Conservation (phyloP, 1,140 invertebrate genomes). For the Drosophila melanogaster region DNA sequence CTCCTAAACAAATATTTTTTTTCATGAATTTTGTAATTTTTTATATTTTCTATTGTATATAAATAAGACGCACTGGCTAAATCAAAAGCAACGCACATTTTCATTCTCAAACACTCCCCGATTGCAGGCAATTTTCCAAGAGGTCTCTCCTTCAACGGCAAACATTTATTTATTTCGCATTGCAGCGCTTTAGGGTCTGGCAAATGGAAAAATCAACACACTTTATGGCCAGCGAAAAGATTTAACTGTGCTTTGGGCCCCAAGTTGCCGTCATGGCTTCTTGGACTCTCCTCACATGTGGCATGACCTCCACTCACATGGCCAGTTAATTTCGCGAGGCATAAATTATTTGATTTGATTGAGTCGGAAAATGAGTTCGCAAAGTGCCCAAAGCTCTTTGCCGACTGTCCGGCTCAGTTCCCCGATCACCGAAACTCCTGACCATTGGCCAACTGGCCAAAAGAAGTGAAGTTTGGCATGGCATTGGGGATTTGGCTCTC, state of each 20-base stretch:
- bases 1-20: background rate
- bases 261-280: constrained; percentile 10
- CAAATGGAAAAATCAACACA: constrained; percentile 82
- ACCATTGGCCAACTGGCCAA: constrained; percentile 20
- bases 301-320: constrained; percentile 70
- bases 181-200: constrained; percentile 70
- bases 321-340: constrained; percentile 75
- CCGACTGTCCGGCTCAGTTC: constrained; percentile 24
- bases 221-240: constrained; percentile 68
- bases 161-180: constrained; percentile 66
- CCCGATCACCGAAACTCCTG: background rate
- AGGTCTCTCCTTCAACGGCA: constrained; percentile 14
- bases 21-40: constrained; percentile 8
- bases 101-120: constrained; percentile 22
- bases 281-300: constrained; percentile 34
- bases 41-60: constrained; percentile 38
- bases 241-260: constrained; percentile 70
- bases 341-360: constrained; percentile 84
- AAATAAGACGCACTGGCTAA: constrained; percentile 41
- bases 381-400: constrained; percentile 74
- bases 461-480: constrained; percentile 26
- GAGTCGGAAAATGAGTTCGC: constrained; percentile 84
- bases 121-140: constrained; percentile 30
- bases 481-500: constrained; percentile 2
- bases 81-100: constrained; percentile 18